Percentiles rank a stretch among this genome's conserved stretches.
These are phyloP conservation scores for Acanthochromis polyacanthus DNA, from an alignment of 2,113 vertebrate genomes.

Conservation along the genomic window DNA sequence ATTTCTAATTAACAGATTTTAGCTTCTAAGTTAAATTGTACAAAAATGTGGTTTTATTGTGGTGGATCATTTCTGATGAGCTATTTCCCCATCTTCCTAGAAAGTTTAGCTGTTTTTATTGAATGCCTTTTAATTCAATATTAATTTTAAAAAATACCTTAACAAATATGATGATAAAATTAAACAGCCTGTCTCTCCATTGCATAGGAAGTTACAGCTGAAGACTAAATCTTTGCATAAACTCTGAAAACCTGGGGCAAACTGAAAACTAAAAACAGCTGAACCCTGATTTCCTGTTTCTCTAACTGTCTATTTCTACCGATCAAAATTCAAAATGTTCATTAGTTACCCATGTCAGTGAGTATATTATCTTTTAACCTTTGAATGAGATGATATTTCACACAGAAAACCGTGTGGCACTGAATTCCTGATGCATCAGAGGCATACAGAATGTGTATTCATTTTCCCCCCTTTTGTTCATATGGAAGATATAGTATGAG, in stretches of 20 bases:
- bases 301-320: neutral
- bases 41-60: too few relatives aligned
- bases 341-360: neutral
- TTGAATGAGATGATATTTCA: too few relatives aligned
- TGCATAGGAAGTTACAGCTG: neutral
- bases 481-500: neutral
- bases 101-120: too few relatives aligned
- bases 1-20: too few relatives aligned
- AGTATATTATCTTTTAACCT: neutral
- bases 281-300: neutral
- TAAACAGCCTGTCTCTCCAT: neutral
- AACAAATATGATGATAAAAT: too few relatives aligned
- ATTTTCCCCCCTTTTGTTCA: neutral
- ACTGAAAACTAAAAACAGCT: too few relatives aligned
- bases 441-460: neutral
- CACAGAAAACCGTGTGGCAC: neutral
- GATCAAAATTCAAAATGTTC: neutral
- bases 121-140: too few relatives aligned
- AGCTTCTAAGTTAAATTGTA: too few relatives aligned
- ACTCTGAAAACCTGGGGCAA: neutral
- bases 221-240: neutral
- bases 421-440: neutral
- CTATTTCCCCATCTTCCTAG: too few relatives aligned
- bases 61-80: too few relatives aligned
- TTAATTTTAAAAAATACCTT: too few relatives aligned